Base-by-base conservation (phyloP, 1,140 invertebrate genomes). In the Branchinecta lynchi region DNA sequence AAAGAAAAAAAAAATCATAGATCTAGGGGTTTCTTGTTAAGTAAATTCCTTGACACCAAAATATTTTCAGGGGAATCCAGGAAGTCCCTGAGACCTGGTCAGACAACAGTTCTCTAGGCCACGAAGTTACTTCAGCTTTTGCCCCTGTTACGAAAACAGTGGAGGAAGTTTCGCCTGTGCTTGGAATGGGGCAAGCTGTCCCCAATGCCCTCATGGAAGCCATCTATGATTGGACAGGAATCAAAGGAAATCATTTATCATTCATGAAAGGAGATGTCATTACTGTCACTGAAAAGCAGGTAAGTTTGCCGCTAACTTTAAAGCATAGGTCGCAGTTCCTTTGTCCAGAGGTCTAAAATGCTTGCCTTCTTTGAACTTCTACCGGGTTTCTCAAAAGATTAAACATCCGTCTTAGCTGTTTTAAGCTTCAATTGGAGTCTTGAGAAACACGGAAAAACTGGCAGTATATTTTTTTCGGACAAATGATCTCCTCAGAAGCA, bases 41-140 rank as follows among this genome's bases (percentile, higher is more conserved):
- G 5, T 32, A 3, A 32, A 32, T 1, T 32, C 5, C 1, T 32
- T 32, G 32, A 32, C 32, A 32, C 32, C 2, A 32, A 5, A 32
- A 5, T 32, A 60, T 74, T 74, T 76, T 17, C 71, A 84, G 82
- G 72, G 87, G 84, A 70, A 89, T 89, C 69, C 86, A 83, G 1
- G 88, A 89, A 78, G 85, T 88, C 44, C 86, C 87, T 3, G 88
- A 89, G 77, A 84, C 82, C 73, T 77, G 82, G 67, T 81, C 82
- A 71, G 78, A 85, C 76, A 78, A 82, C 72, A 77, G 76, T n/a
- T 76, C 72, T 12, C 66, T 76, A 43, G 70, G 70, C 7, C 73
- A 77, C 45, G 67, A 67, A 44, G 43, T 20, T 32, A 65, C 44
- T 65, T 75, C 74, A 67, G 73, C 73, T 20, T 74, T 74, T 66